Evolutionary conservation across 1,140 invertebrate genomes (phyloP).

Genomic region (Drosophila parvula): DNA sequence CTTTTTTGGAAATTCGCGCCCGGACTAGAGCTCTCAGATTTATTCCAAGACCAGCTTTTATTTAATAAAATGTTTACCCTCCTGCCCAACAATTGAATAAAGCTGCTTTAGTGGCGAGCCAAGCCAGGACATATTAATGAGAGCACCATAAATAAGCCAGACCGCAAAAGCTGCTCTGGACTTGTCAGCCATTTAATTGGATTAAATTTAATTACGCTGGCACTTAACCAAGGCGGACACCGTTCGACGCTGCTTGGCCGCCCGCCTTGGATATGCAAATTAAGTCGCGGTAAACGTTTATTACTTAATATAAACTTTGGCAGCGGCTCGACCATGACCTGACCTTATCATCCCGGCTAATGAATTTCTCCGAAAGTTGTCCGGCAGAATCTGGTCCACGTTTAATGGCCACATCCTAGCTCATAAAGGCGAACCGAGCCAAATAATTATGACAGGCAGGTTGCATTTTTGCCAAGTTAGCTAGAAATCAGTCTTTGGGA

Average conservation of each 20-base stretch:
- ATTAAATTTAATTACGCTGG: slow-evolving; percentile 70
- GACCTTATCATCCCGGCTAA: slow-evolving; percentile 30
- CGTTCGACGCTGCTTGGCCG: neutral
- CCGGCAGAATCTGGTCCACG: slow-evolving; percentile 32
- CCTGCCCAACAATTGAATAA: slow-evolving; percentile 26
- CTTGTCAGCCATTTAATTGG: slow-evolving; percentile 73
- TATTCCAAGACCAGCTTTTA: neutral
- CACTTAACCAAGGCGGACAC: slow-evolving; percentile 48
- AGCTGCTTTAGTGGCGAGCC: slow-evolving; percentile 13
- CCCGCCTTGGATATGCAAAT: slow-evolving; percentile 65
- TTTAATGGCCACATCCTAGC: slow-evolving; percentile 26
- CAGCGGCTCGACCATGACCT: slow-evolving; percentile 42
- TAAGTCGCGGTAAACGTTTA: slow-evolving; percentile 61
- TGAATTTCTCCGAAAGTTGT: slow-evolving; percentile 38
- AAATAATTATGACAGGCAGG: slow-evolving; percentile 36
- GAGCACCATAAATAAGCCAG: slow-evolving; percentile 46
- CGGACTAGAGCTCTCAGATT: too few species aligned
- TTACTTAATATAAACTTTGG: slow-evolving; percentile 60
- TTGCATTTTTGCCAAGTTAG: slow-evolving; percentile 19
- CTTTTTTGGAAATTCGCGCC: neutral
- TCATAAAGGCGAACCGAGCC: neutral
- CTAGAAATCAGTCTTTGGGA: slow-evolving; percentile 22
- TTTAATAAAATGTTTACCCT: neutral
- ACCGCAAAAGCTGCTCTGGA: slow-evolving; percentile 30
- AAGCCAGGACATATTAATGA: slow-evolving; percentile 35